These are phyloP conservation scores for Solen grandis DNA, from an alignment of 1,140 invertebrate genomes.

Conservation along the genomic window DNA sequence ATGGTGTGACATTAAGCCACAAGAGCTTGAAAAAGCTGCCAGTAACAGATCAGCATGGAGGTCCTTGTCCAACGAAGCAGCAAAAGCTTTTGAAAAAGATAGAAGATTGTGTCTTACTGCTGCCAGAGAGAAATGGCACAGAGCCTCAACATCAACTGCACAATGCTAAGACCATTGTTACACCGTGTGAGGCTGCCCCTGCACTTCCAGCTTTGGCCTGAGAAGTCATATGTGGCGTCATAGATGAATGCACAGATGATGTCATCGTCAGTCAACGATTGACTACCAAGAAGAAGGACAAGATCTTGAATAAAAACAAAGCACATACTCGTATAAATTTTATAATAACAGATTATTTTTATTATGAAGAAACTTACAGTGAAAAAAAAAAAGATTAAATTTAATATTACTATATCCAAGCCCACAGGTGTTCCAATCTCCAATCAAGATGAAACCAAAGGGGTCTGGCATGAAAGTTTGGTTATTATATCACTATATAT, in stretches of 20 bases:
- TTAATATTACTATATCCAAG: too few species aligned
- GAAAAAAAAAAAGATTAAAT: too few species aligned
- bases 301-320: too few species aligned
- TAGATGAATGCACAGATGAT: constrained; percentile 1
- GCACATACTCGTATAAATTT: too few species aligned
- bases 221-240: neutral
- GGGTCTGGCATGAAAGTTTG: too few species aligned
- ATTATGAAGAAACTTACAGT: too few species aligned
- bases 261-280: neutral
- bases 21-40: neutral
- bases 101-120: constrained; percentile 17
- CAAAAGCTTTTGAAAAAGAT: neutral
- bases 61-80: neutral
- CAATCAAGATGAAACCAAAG: too few species aligned
- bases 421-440: too few species aligned
- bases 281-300: too few species aligned
- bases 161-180: neutral
- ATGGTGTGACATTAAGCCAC: constrained; percentile 1
- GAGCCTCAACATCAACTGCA: neutral
- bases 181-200: neutral
- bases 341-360: too few species aligned
- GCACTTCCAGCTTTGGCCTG: neutral
- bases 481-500: too few species aligned
- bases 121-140: constrained; percentile 1
- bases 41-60: constrained; percentile 4